phyloP scores from a whole-genome alignment of 2,797 vertebrate species.

The Rhinophrynus dorsalis region DNA sequence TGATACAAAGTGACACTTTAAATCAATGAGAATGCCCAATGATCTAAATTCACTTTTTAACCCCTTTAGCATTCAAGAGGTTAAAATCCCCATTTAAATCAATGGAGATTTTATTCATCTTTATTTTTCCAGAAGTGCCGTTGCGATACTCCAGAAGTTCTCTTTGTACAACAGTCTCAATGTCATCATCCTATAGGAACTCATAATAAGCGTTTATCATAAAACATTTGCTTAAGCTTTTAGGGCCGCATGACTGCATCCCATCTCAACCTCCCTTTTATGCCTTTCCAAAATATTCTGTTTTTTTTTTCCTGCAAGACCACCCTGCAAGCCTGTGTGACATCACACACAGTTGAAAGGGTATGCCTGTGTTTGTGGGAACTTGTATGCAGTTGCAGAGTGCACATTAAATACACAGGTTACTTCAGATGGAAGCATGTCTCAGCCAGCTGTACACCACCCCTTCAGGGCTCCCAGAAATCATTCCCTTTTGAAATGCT shows the following conservation, averaged over 20 bases:
- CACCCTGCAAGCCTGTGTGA: slow-evolving; percentile 58
- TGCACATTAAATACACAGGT: slow-evolving; percentile 63
- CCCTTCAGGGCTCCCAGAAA: slow-evolving; percentile 56
- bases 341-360: slow-evolving; percentile 63
- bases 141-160: no score
- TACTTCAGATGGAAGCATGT: slow-evolving; percentile 60
- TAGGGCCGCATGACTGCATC: background rate
- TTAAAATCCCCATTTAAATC: no score
- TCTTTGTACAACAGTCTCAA: no score
- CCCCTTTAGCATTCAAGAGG: no score
- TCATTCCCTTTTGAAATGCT: slow-evolving; percentile 65
- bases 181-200: slow-evolving; percentile 7
- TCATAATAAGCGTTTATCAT: slow-evolving; percentile 13
- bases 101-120: no score
- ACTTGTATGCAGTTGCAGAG: slow-evolving; percentile 59
- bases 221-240: background rate
- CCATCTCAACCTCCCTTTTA: slow-evolving; percentile 44
- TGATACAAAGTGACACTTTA: no score
- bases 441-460: slow-evolving; percentile 58
- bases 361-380: slow-evolving; percentile 57
- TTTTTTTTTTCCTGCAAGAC: slow-evolving; percentile 51
- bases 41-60: no score
- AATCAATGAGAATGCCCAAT: no score
- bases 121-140: no score
- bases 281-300: slow-evolving; percentile 50